Percentiles rank a stretch among this genome's conserved stretches.
phyloP scores from a whole-genome alignment of 92 coral and sea anemone genomes.

The Actinernus sp. region DNA sequence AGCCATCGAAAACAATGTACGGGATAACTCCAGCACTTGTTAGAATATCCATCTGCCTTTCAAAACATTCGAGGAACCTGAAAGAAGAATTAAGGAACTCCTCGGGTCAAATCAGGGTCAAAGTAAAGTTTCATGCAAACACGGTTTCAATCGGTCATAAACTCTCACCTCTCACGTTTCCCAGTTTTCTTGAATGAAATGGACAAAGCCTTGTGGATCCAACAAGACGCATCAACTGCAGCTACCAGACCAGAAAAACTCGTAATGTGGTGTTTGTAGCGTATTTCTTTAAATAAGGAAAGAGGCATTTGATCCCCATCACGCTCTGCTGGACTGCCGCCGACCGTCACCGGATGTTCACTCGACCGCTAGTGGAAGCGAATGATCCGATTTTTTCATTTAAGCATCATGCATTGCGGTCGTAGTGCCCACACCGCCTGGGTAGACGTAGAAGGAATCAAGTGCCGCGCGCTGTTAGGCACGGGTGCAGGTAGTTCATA shows the following conservation, averaged over 20 bases:
- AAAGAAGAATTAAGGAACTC: background rate
- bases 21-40: conserved; percentile 27
- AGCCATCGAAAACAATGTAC: conserved; percentile 62
- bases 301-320: conserved; percentile 54
- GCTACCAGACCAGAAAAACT: conserved; percentile 40
- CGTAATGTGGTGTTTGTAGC: conserved; percentile 9
- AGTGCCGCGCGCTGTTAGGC: too few species aligned
- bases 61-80: conserved; percentile 31
- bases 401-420: too few species aligned
- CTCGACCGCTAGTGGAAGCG: conserved; percentile 33
- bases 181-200: conserved; percentile 30
- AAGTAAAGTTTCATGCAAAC: too few species aligned
- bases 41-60: conserved; percentile 8
- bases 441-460: too few species aligned
- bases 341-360: background rate
- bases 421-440: too few species aligned
- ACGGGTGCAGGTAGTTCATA: too few species aligned
- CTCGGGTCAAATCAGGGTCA: background rate
- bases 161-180: conserved; percentile 29
- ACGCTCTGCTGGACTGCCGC: too few species aligned
- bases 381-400: conserved; percentile 8
- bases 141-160: background rate
- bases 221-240: conserved; percentile 60
- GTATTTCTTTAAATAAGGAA: conserved; percentile 32
- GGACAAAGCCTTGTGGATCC: conserved; percentile 62